Evolutionary conservation across 2,888 invertebrate species (phyloP).

Genomic region (Nomada fucata): DNA sequence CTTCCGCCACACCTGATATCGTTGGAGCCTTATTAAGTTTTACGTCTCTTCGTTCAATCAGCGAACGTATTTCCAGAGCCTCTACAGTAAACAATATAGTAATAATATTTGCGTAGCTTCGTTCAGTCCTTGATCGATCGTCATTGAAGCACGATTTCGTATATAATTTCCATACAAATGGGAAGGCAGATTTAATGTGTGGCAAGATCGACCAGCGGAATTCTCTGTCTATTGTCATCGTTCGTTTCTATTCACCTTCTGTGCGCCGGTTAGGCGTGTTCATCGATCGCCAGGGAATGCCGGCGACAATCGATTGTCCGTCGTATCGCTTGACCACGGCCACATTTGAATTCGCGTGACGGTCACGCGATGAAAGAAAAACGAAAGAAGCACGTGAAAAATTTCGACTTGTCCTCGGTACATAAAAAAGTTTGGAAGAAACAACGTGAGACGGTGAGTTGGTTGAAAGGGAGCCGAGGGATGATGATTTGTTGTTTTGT

Average conservation of each 20-base stretch:
- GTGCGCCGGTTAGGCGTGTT: constrained; percentile 28
- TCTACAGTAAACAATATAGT: constrained; percentile 38
- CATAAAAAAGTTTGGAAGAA: no score
- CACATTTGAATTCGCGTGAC: constrained; percentile 6
- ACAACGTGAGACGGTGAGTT: no score
- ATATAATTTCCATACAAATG: constrained; percentile 70
- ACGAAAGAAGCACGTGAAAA: background rate
- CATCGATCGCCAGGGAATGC: constrained; percentile 52
- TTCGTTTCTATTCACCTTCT: constrained; percentile 53
- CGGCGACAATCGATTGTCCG: constrained; percentile 47
- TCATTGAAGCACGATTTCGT: constrained; percentile 65
- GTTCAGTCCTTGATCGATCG: constrained; percentile 33
- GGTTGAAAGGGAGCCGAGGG: no score
- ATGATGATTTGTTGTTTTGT: no score
- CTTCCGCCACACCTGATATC: constrained; percentile 3
- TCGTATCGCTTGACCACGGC: constrained; percentile 22
- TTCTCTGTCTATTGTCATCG: constrained; percentile 64
- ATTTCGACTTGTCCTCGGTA: background rate
- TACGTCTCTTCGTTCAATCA: constrained; percentile 21
- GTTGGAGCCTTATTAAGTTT: background rate
- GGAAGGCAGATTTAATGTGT: constrained; percentile 67
- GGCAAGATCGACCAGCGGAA: constrained; percentile 57
- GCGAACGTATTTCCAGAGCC: constrained; percentile 25
- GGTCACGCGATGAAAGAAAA: background rate
- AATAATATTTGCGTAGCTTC: constrained; percentile 2